phyloP scores from a whole-genome alignment of 2,113 vertebrate genomes.

The Coryphaenoides rupestris region DNA sequence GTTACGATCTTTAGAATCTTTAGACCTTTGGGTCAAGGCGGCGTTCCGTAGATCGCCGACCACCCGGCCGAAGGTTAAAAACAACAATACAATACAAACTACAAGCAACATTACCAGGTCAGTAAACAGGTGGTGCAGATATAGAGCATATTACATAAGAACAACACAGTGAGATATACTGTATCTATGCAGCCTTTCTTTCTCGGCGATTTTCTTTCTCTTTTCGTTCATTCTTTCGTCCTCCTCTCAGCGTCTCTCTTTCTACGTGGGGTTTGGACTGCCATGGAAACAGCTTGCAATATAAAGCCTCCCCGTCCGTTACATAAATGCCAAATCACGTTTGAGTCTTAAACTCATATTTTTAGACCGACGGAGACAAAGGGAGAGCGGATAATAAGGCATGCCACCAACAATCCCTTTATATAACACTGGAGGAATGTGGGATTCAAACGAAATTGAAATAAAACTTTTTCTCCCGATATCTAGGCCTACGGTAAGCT shows the following conservation, averaged over 20 bases:
- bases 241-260: slow-evolving; percentile 14
- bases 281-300: slow-evolving; percentile 48
- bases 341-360: slow-evolving; percentile 49
- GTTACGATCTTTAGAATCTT: too few relatives aligned
- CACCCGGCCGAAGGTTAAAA: too few relatives aligned
- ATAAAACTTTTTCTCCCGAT: not conserved
- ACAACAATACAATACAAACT: too few relatives aligned
- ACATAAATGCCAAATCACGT: slow-evolving; percentile 56
- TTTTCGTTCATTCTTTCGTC: not conserved
- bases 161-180: too few relatives aligned
- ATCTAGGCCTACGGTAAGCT: not conserved
- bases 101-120: too few relatives aligned
- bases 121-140: too few relatives aligned
- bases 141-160: too few relatives aligned
- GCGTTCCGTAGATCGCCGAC: too few relatives aligned
- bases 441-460: slow-evolving; percentile 7
- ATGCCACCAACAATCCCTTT: slow-evolving; percentile 50
- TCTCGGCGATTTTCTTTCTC: slow-evolving; percentile 16
- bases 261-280: slow-evolving; percentile 46
- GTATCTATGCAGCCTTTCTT: not conserved
- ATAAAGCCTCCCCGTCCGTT: slow-evolving; percentile 47
- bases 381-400: slow-evolving; percentile 47
- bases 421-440: slow-evolving; percentile 38
- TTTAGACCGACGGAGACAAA: slow-evolving; percentile 50
- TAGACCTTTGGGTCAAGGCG: too few relatives aligned